Base-by-base conservation (phyloP, 2,888 invertebrate species). In the Oscheius myriophilus region DNA sequence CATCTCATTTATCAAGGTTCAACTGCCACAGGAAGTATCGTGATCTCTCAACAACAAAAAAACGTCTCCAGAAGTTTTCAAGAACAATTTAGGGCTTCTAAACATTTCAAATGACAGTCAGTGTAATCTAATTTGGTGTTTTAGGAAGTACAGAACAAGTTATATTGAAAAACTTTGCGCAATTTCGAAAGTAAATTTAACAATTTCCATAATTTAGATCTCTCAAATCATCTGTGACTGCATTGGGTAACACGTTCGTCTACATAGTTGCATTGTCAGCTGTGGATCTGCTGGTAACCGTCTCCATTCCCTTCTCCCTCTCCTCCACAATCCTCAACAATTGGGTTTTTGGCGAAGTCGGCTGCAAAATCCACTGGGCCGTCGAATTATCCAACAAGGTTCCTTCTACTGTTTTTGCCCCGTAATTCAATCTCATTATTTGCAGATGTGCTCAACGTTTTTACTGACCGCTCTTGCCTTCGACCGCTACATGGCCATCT, bases 401-500 rank as follows among this genome's bases (percentile, higher is more conserved):
- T 33, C 33, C 33, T 33, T 9, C n/a, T n/a, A n/a, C 33, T 6
- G 33, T 33, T 33, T 33, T 33, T 9, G 4, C 33, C 9, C 4
- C 33, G 4, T 33, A 33, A 33, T 52, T 52, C 18, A 25, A 11
- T 12, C 45, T 2, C 49, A 4, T 49, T 9, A 49, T 63, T 63
- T 75, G 46, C 66, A 80, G 80, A 77, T 80, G 68, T 79, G 79
- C 69, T 81, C 81, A 0, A 80, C 79, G 14, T 79, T 80, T 63
- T 73, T 81, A 21, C 66, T 81, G 18, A 79, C 79, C 16, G 79
- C 81, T 0, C 67, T 81, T 18, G 80, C 79, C 6, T 79, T 82
- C 68, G 80, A 79, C 68, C 72, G 82, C 14, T 82, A 76, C 66
- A 79, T 80, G 80, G 80, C 78, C 14, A 75, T 82, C 25, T 80